phyloP scores from a whole-genome alignment of 2,888 invertebrate species.

The Euplagia quadripunctaria region DNA sequence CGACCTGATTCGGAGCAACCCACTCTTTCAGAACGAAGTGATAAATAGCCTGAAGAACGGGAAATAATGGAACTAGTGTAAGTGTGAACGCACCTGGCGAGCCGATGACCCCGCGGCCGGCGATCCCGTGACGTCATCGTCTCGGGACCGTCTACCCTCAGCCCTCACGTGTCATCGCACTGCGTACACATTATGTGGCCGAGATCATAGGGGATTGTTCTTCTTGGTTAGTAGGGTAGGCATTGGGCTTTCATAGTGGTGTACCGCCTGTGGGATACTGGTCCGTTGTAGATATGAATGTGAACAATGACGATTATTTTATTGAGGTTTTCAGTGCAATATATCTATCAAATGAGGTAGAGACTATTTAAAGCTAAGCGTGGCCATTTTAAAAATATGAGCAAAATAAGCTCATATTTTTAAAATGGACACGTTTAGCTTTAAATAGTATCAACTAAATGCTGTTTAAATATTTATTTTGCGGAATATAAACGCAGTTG shows the following conservation, averaged over 20 bases:
- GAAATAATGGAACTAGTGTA: slow-evolving; percentile 58
- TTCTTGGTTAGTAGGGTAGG: slow-evolving; percentile 1
- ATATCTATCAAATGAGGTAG: too few species aligned
- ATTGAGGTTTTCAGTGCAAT: background rate
- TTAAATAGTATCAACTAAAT: too few species aligned
- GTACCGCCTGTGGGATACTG: background rate
- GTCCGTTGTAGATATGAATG: background rate
- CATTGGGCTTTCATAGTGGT: background rate
- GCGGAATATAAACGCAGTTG: background rate
- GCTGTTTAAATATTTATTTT: too few species aligned
- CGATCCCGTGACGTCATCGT: slow-evolving; percentile 82
- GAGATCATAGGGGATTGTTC: slow-evolving; percentile 21
- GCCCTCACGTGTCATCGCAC: slow-evolving; percentile 64
- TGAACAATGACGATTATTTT: background rate
- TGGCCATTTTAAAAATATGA: too few species aligned
- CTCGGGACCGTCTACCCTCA: slow-evolving; percentile 70
- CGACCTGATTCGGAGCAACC: slow-evolving; percentile 19
- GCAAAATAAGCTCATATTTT: too few species aligned
- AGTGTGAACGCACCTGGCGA: slow-evolving; percentile 80
- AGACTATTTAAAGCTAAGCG: too few species aligned
- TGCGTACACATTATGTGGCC: slow-evolving; percentile 38
- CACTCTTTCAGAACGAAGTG: slow-evolving; percentile 28
- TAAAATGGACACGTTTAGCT: too few species aligned
- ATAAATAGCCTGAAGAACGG: slow-evolving; percentile 61
- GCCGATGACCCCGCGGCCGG: slow-evolving; percentile 77